Base-by-base conservation (phyloP, 2,113 vertebrate species). In the Pseudorhombus dupliciocellatus region DNA sequence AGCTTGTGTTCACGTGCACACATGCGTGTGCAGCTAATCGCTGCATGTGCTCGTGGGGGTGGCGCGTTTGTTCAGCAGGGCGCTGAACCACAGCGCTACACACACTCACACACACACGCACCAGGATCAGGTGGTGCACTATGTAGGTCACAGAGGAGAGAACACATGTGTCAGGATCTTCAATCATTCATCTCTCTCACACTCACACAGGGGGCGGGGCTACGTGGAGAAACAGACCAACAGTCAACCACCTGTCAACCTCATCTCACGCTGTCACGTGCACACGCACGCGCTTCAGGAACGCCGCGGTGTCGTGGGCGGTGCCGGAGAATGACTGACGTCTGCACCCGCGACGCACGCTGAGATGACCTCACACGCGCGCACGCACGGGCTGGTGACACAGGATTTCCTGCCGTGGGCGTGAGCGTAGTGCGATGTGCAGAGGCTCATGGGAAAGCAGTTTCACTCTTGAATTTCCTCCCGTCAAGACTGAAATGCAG, bases 111-210 rank as follows among this genome's bases (percentile, higher is more conserved):
- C 46, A 46, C 20, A 48, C 53, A 20, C 14, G 16, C 16, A 26
- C 34, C 66, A 51, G 71, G 84, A 78, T 89, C 85, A 87, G 80
- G 73, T 84, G 80, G 56, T 83, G 79, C 52, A 59, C 70, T 83
- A 89, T 88, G 78, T 87, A 84, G 87, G 89, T 84, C 85, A 90
- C 71, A 89, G 76, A 78, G 73, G 69, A 69, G 64, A 64, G 65
- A 58, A 77, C 70, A 72, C 79, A 71, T 77, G 81, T 78, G 75
- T 60, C 7, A 21, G 62, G 40, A 46, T 79, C 66, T 59, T 90
- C 61, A 89, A 89, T 86, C 82, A 90, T 89, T 79, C 12, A 10
- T n/a, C 11, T 54, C 60, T 75, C 61, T 61, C 61, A 18, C 46
- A n/a, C 40, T 37, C 18, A 30, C 46, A 78, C 48, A 4, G 18